Conservation (phyloP, 2,113 vertebrate species). For the Notiomystis cincta region DNA sequence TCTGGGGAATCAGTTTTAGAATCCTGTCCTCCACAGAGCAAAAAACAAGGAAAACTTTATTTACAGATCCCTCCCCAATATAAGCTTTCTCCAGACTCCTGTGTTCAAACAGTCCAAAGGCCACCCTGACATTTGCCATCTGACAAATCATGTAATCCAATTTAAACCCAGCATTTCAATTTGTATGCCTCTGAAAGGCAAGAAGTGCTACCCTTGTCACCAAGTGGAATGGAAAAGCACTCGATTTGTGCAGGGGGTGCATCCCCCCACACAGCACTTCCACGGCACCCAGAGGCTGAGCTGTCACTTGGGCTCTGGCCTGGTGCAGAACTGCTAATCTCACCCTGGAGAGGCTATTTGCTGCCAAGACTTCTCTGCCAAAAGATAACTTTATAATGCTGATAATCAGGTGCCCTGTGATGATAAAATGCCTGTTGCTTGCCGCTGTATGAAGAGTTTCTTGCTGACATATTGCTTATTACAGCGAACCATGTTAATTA, state of each 20-base stretch:
- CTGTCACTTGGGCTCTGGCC: background rate
- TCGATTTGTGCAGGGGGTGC: background rate
- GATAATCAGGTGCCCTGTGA: slow-evolving; percentile 49
- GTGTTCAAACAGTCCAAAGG: background rate
- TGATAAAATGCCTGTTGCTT: slow-evolving; percentile 38
- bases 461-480: slow-evolving; percentile 34
- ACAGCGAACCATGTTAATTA: background rate
- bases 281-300: background rate
- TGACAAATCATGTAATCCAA: background rate
- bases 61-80: background rate
- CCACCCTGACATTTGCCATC: background rate
- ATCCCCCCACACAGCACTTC: background rate
- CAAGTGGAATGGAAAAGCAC: background rate
- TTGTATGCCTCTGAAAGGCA: background rate
- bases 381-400: slow-evolving; percentile 51
- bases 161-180: background rate
- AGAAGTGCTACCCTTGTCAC: background rate
- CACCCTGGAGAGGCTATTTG: background rate
- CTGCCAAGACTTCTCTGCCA: slow-evolving; percentile 55
- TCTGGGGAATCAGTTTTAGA: background rate
- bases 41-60: background rate
- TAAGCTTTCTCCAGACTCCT: background rate
- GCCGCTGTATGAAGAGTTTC: background rate
- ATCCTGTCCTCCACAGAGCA: background rate
- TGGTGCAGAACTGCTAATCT: slow-evolving; percentile 34